These are phyloP conservation scores for Parauchenoglanis punctatus DNA, from an alignment of 2,797 vertebrate species.

Conservation along the genomic window DNA sequence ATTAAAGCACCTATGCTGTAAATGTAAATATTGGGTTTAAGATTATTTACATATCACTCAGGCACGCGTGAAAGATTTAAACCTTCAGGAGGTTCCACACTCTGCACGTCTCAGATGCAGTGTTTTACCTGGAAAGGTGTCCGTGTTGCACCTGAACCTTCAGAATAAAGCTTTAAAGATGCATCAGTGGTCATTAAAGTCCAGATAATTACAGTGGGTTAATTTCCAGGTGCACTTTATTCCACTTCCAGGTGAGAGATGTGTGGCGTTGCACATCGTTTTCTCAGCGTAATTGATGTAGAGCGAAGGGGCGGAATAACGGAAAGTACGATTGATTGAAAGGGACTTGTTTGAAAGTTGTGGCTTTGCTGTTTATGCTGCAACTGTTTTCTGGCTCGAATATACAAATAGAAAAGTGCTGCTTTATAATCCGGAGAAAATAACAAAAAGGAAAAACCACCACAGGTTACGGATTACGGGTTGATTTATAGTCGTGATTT, in stretches of 20 bases:
- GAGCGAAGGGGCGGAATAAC: not conserved
- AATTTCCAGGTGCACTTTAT: too few relatives aligned
- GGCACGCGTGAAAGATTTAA: not conserved
- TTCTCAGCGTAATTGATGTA: not conserved
- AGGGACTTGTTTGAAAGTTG: slow-evolving; percentile 9
- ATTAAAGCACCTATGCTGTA: too few relatives aligned
- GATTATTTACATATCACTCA: not conserved
- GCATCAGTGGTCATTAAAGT: too few relatives aligned
- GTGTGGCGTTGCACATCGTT: not conserved
- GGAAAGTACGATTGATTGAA: not conserved
- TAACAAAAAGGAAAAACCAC: not conserved
- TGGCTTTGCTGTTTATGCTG: slow-evolving; percentile 1
- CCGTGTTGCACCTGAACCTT: not conserved
- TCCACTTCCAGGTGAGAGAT: too few relatives aligned
- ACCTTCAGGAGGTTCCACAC: not conserved
- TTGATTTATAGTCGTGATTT: not conserved
- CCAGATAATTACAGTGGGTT: too few relatives aligned
- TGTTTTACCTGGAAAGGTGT: not conserved
- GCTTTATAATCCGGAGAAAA: not conserved
- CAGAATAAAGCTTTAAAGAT: not conserved
- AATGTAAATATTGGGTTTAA: too few relatives aligned
- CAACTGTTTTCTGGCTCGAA: not conserved
- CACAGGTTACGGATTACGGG: not conserved
- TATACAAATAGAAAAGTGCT: not conserved
- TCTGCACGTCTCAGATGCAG: too few relatives aligned